Base-by-base conservation (phyloP, 2,888 invertebrate species). In the Chrysina gloriosa region DNA sequence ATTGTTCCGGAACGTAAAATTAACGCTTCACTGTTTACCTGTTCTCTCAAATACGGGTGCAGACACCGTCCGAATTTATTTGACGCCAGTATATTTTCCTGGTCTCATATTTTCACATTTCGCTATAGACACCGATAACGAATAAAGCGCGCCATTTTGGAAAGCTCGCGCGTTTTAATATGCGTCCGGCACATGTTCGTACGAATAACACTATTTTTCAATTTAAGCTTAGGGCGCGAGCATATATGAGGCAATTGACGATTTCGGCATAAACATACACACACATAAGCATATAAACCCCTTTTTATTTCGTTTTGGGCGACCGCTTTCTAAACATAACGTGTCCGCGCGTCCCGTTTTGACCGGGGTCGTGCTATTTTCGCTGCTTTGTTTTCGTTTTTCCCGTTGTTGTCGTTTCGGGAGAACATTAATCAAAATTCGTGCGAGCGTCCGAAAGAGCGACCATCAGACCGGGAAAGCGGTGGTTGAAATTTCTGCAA, bases 351-450 rank as follows among this genome's bases (percentile, higher is more conserved):
- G 19, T 47, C 19, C 25, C 2, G 0, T 23, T 19, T 19, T 23
- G 47, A n/a, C 19, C 21, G n/a, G n/a, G 21, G 7, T 34, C 11
- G 4, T 23, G 47, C 9, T 47, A 23, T 47, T 47, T 47, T 47
- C 21, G n/a, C 6, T 23, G n/a, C 9, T 23, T 23, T 21, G 4
- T 47, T 47, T 47, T 47, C n/a, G n/a, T 47, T 47, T 47, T 45
- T 5, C 6, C n/a, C 5, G 21, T n/a, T n/a, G 21, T n/a, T 36
- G 36, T 19, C 47, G 47, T n/a, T 21, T 47, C 9, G 7, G 23
- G 19, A 14, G 47, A 19, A 47, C 47, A 47, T 47, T 47, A 47
- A 47, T 47, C 47, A 47, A 47, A 47, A 47, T 47, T 47, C 23
- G 21, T n/a, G 36, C n/a, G 36, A 7, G n/a, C 36, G 14, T 1